Conservation (phyloP, 2,888 invertebrate genomes). For the Stenotaenia linearis region DNA sequence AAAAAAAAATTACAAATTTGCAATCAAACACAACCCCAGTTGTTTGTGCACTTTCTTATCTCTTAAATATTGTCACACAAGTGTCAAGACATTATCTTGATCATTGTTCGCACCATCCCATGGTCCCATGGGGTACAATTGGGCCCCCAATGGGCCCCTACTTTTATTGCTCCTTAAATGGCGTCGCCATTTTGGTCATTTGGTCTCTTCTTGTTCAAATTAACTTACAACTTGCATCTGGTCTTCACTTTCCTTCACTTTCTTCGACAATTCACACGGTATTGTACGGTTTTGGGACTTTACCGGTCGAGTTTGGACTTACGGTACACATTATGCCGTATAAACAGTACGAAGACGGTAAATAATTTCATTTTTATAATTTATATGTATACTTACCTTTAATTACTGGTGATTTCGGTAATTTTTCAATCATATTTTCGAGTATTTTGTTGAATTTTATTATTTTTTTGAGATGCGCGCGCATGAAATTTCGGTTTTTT, state of each 20-base stretch:
- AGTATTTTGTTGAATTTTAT: too few relatives aligned
- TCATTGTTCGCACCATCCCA: slow-evolving; percentile 11
- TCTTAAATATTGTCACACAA: neutral
- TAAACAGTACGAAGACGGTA: neutral
- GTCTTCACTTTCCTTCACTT: neutral
- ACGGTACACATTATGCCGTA: neutral
- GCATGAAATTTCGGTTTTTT: too few relatives aligned
- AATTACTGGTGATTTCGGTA: neutral
- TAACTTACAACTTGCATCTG: neutral
- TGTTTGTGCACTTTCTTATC: neutral
- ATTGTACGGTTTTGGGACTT: too few relatives aligned
- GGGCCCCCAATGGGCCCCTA: neutral
- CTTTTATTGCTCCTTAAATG: slow-evolving; percentile 5
- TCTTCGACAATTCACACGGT: too few relatives aligned
- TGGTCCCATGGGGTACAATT: neutral
- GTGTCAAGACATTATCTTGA: slow-evolving; percentile 7
- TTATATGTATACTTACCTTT: neutral
- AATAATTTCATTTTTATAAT: neutral
- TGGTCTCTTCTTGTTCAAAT: neutral
- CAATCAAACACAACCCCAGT: neutral
- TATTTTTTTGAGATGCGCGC: too few relatives aligned
- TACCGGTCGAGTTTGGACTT: too few relatives aligned
- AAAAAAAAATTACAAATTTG: neutral
- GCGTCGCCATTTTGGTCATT: neutral
- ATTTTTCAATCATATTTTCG: too few relatives aligned